Evolutionary conservation across 1,140 invertebrate species (phyloP), one percentile per base, ranked within the genome.

Genomic region (Caerostris extrusa): DNA sequence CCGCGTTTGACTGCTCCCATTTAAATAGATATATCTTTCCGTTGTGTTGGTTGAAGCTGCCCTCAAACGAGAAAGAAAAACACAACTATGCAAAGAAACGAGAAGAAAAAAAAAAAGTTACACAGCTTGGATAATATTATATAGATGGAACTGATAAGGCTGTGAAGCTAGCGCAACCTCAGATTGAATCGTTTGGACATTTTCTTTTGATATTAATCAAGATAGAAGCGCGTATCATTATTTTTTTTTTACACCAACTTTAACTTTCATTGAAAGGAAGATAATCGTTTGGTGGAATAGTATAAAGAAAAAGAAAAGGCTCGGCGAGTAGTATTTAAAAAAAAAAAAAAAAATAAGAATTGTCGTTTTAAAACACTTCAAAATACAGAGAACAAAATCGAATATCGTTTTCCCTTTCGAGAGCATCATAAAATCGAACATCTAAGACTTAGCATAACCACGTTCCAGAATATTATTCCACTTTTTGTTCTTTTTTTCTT

Each of bases 1-100:
- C 90, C 90, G 90, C 82, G n/a, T 92, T 67, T 85, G 77, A 85
- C 34, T 92, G 57, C 56, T 92, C 90, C 90, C 64, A 91, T 91
- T 91, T 82, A 69, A 89, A 61, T 56, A 55, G 61, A 89, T 89
- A 89, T 69, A 69, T 89, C 64, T 89, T 61, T 55, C 34, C 7
- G 19, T 53, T 71, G 19, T 81, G 58, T 57, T 81, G 90, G 82
- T 91, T 91, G 71, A 91, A 91, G 56, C 57, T 56, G 77, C 69
- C 12, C 67, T 82, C 69, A 89, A 19, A 69, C 57, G 19, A 89
- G 64, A 77, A 77, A 69, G 64, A 89, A 69, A 57, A 71, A 89
- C 50, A n/a, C 61, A 56, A 55, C 61, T 55, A 81, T 85, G 17
- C 90, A 92, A 92, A 92, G 77, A 90, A 90, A 81, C 56, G 60